Conservation (phyloP, 2,888 invertebrate genomes). For the Pterobdella sp. region DNA sequence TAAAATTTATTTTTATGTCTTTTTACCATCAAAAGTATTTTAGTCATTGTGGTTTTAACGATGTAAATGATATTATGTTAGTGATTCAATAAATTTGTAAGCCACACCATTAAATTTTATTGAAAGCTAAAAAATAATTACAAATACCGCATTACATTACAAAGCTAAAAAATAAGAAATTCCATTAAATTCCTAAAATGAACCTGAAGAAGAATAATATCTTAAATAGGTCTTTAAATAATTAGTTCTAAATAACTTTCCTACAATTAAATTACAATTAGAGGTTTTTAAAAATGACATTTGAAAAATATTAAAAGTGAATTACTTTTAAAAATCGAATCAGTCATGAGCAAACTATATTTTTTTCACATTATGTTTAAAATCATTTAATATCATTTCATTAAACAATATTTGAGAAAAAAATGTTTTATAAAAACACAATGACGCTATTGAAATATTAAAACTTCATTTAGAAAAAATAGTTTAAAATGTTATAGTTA, state of each 20-base stretch:
- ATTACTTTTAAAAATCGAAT: background rate
- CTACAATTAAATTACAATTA: background rate
- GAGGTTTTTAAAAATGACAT: background rate
- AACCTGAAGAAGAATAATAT: background rate
- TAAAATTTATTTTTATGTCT: too few species aligned
- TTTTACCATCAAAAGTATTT: too few species aligned
- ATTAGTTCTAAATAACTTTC: background rate
- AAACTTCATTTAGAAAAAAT: too few species aligned
- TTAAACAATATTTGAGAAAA: background rate
- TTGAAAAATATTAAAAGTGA: background rate
- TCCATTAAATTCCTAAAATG: background rate
- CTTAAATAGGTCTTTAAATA: background rate
- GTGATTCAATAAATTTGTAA: too few species aligned
- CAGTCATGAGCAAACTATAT: background rate
- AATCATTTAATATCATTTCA: background rate
- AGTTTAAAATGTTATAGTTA: too few species aligned
- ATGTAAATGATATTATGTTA: too few species aligned
- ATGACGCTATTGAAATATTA: slow-evolving; percentile 8
- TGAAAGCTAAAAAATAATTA: too few species aligned
- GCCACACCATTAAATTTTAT: too few species aligned
- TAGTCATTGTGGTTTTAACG: too few species aligned
- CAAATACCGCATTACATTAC: too few species aligned
- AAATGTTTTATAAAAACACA: background rate
- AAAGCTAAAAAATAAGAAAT: background rate
- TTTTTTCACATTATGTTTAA: background rate